Base-by-base conservation (phyloP, 2,797 vertebrate genomes). In the Falco concolor region DNA sequence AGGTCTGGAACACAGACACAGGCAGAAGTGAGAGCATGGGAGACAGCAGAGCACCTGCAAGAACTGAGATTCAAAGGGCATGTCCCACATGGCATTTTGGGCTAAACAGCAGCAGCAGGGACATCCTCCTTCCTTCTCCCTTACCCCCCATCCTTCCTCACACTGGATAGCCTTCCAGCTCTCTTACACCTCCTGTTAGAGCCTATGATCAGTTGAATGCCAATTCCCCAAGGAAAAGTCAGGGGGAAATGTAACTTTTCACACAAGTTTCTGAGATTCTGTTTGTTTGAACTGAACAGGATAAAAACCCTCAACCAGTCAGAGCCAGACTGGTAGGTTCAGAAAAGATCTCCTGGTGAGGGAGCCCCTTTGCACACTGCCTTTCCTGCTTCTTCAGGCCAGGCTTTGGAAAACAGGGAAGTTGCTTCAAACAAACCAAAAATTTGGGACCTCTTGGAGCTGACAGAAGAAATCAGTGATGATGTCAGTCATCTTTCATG, bases 1-100 rank as follows among this genome's bases (percentile, higher is more conserved):
- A 83, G 25, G 10, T 87, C 94, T 97, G 88, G n/a, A 95, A 97
- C 45, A 93, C 24, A 96, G 80, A 79, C 14, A 89, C 4, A 54
- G 38, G 38, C 13, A 95, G 36, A 89, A 87, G 53, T 69, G 45
- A 96, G 56, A 80, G 34, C 44, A 77, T 1, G 0, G 47, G 65
- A 75, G n/a, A 68, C 45, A 83, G n/a, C n/a, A 91, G 56, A 84
- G 34, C 54, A 78, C n/a, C 57, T 45, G n/a, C 52, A 44, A 73
- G 76, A 67, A 47, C 38, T 54, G 67, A 73, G 45, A 57, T n/a
- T 61, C 63, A 42, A 32, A 47, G 15, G 15, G 27, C 20, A 49
- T 11, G n/a, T 75, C 53, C 65, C 79, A 56, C 34, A 19, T 4
- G 22, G 28, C 49, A 49, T 74, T 93, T 64, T 4, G 18, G 63